Evolutionary conservation across 30 jellyfish, hydroid and myxozoan species (phyloP).

Genomic region (Cassiopea andromeda): DNA sequence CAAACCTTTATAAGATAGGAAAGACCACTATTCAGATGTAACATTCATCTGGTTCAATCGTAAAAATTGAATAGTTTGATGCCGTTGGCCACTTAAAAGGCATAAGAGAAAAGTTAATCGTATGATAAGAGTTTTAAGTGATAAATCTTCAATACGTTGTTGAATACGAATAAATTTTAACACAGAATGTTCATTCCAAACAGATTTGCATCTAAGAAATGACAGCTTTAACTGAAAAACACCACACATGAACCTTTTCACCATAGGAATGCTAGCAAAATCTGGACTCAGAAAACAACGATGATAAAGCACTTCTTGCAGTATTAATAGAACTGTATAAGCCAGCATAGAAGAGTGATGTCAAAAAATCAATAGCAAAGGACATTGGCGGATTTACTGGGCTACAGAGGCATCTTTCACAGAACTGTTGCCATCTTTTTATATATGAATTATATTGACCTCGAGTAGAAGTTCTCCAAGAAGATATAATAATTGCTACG

Average conservation of each 20-base stretch:
- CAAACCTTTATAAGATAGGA: not conserved
- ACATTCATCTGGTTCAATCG: not conserved
- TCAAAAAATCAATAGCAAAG: conserved; percentile 23
- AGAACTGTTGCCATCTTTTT: conserved; percentile 28
- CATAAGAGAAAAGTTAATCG: not conserved
- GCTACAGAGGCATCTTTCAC: not conserved
- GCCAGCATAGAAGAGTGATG: not conserved
- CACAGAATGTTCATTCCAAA: conserved; percentile 37
- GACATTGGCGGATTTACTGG: conserved; percentile 8
- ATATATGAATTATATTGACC: conserved; percentile 24
- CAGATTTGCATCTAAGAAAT: conserved; percentile 21
- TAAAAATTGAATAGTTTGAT: not conserved
- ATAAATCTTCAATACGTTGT: not conserved
- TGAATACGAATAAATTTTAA: conserved; percentile 27
- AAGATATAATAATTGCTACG: conserved; percentile 19
- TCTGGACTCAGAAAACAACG: conserved; percentile 18
- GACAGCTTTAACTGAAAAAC: conserved; percentile 42
- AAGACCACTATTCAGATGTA: not conserved
- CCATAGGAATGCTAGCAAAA: conserved; percentile 56
- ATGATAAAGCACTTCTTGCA: conserved; percentile 52
- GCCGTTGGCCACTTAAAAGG: conserved; percentile 12
- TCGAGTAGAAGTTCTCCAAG: conserved; percentile 41
- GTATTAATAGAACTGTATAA: conserved; percentile 53
- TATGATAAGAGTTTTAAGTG: not conserved
- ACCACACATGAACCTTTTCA: conserved; percentile 51